A percentile compares a stretch with the other conserved stretches of the same genome.
These are phyloP conservation scores for Hemicordylus capensis DNA, from an alignment of 2,113 vertebrate genomes.

Conservation along the genomic window DNA sequence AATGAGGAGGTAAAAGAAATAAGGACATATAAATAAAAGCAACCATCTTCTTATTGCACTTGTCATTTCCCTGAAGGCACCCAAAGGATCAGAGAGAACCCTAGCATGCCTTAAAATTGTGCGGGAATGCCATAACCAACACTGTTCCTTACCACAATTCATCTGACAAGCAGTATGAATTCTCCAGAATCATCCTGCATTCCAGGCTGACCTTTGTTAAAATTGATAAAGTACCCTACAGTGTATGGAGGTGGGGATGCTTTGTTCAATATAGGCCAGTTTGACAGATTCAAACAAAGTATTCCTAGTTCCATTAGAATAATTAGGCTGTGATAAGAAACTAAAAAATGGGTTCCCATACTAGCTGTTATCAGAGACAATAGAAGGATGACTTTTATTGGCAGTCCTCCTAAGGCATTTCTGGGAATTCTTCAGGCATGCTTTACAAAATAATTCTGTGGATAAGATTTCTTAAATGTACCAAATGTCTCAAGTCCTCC, in stretches of 20 bases:
- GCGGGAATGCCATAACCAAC: neutral
- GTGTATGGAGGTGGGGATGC: neutral
- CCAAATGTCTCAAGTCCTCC: neutral
- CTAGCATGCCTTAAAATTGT: neutral
- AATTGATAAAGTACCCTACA: neutral
- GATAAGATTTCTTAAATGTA: neutral
- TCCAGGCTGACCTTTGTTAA: neutral
- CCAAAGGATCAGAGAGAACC: neutral
- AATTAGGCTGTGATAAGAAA: neutral
- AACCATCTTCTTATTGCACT: neutral
- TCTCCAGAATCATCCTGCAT: neutral
- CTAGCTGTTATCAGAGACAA: neutral
- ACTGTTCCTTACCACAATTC: neutral
- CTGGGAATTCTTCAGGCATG: slow-evolving; percentile 10
- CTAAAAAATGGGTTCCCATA: neutral
- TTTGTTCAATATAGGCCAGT: neutral
- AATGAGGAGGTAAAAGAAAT: neutral
- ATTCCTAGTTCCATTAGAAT: neutral
- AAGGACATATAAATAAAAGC: neutral
- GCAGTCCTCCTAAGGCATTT: neutral
- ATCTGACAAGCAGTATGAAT: neutral
- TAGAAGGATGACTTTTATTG: neutral
- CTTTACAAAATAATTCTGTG: slow-evolving; percentile 5
- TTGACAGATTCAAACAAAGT: neutral
- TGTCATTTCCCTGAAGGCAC: neutral